phyloP scores from a whole-genome alignment of 2,113 vertebrate genomes.

The Platysteira castanea region DNA sequence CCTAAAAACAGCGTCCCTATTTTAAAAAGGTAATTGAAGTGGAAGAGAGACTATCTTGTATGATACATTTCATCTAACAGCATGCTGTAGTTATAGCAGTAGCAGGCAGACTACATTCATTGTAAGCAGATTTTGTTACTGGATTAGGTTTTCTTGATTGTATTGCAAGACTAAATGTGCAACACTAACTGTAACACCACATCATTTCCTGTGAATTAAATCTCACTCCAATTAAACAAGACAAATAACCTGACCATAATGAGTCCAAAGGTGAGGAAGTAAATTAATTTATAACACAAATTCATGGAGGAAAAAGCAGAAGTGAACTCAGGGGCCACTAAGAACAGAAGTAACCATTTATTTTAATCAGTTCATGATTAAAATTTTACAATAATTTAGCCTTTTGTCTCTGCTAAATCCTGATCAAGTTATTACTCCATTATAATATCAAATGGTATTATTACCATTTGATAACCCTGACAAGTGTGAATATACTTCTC shows the following conservation, averaged over 20 bases:
- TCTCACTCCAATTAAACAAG: not conserved
- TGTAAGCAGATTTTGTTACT: not conserved
- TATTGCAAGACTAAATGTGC: not conserved
- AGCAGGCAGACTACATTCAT: not conserved
- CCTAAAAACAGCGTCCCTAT: not conserved
- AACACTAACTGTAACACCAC: not conserved
- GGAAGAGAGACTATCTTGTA: not conserved
- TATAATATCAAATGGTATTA: too few relatives aligned
- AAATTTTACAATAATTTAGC: not conserved
- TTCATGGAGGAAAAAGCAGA: not conserved
- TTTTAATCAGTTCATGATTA: not conserved
- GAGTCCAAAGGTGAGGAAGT: not conserved
- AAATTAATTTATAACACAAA: not conserved
- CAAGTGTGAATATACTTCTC: not conserved
- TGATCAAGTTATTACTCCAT: not conserved
- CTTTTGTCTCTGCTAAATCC: not conserved
- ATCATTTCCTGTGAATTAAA: not conserved
- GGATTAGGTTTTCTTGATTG: not conserved
- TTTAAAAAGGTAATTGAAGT: not conserved
- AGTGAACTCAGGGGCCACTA: not conserved
- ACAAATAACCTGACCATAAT: not conserved
- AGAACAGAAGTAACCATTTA: not conserved
- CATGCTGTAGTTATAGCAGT: not conserved
- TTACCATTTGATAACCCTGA: not conserved
- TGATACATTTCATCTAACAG: not conserved